Evolutionary conservation across 2,888 invertebrate genomes (phyloP).

Genomic region (Tetanocera ferruginea): DNA sequence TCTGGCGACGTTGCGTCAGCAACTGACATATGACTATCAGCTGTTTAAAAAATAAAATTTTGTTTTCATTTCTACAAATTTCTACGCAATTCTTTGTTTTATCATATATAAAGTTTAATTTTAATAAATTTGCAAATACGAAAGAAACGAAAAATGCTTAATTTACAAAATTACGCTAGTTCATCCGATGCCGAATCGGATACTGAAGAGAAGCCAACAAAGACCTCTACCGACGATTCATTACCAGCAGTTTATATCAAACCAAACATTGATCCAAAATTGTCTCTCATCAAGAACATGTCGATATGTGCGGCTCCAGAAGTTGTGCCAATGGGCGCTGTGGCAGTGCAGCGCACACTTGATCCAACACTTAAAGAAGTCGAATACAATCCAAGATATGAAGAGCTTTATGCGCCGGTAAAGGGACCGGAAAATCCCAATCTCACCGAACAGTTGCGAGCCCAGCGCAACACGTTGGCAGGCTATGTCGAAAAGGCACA

Average conservation of each 20-base stretch:
- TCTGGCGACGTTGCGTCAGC: too few relatives aligned
- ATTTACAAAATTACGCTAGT: conserved; percentile 81
- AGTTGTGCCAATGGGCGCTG: conserved; percentile 83
- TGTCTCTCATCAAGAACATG: conserved; percentile 75
- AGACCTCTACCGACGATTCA: background rate
- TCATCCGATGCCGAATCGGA: conserved; percentile 77
- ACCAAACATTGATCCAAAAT: conserved; percentile 71
- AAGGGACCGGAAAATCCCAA: conserved; percentile 95
- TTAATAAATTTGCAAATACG: background rate
- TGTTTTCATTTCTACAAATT: too few relatives aligned
- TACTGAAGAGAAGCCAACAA: conserved; percentile 50
- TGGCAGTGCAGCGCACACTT: conserved; percentile 79
- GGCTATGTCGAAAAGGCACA: conserved; percentile 96
- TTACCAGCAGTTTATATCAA: conserved; percentile 71
- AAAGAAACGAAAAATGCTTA: conserved; percentile 73
- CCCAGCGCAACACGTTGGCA: conserved; percentile 90
- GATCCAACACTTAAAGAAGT: conserved; percentile 87
- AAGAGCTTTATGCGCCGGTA: conserved; percentile 92
- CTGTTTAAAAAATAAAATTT: too few relatives aligned
- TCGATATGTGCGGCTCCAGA: conserved; percentile 86
- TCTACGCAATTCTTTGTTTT: too few relatives aligned
- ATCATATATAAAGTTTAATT: background rate
- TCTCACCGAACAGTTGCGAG: conserved; percentile 89
- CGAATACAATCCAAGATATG: conserved; percentile 91
- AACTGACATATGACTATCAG: too few relatives aligned